A percentile compares a stretch with the other conserved stretches of the same genome.
Conservation (phyloP, 1,140 invertebrate genomes). For the Galendromus occidentalis region DNA sequence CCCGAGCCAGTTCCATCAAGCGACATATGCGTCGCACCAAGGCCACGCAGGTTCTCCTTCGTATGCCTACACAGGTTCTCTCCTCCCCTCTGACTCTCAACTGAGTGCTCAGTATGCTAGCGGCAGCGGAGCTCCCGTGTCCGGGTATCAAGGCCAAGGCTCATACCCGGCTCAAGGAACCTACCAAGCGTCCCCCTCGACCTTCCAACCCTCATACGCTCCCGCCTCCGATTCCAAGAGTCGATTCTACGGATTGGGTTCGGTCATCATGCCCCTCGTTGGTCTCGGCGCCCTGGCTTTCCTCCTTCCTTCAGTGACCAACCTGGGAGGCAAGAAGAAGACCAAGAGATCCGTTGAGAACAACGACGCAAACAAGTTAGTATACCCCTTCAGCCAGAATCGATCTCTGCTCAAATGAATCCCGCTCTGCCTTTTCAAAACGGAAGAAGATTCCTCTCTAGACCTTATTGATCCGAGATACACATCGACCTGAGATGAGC, state of each 20-base stretch:
- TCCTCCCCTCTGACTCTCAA: neutral
- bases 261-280: conserved; percentile 23
- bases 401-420: too few relatives aligned
- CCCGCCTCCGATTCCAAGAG: conserved; percentile 6
- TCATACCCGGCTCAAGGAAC: conserved; percentile 5
- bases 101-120: neutral
- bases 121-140: neutral
- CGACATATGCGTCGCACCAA: neutral
- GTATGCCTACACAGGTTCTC: neutral
- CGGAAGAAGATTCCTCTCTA: conserved; percentile 13
- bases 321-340: conserved; percentile 16
- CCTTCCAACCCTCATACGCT: conserved; percentile 15
- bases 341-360: conserved; percentile 13
- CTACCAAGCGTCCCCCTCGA: neutral
- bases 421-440: too few relatives aligned
- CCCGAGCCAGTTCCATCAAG: neutral
- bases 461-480: too few relatives aligned
- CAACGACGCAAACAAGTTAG: conserved; percentile 5
- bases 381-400: too few relatives aligned
- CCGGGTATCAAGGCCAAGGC: neutral
- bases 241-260: conserved; percentile 20
- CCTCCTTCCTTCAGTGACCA: conserved; percentile 23
- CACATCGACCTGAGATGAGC: too few relatives aligned
- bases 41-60: neutral
- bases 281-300: conserved; percentile 22